phyloP scores from a whole-genome alignment of 2,113 vertebrate genomes.

The Recurvirostra avosetta region DNA sequence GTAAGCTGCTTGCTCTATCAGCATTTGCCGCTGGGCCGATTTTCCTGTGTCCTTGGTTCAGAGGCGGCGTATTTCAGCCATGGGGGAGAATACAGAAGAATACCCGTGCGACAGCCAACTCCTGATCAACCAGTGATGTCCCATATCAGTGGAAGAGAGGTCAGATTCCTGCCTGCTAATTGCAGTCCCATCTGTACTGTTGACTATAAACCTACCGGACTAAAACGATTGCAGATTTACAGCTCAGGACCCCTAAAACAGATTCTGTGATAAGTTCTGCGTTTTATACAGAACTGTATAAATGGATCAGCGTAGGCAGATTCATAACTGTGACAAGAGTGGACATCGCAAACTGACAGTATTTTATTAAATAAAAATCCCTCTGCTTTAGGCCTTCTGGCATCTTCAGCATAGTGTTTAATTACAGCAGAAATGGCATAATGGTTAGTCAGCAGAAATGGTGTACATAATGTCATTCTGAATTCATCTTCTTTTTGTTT shows the following conservation, averaged over 20 bases:
- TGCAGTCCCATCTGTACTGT: background rate
- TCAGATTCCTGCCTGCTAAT: slow-evolving; percentile 50
- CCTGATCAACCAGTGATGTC: slow-evolving; percentile 80
- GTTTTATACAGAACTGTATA: background rate
- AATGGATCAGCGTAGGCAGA: background rate
- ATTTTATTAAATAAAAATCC: background rate
- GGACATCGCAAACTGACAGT: background rate
- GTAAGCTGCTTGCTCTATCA: slow-evolving; percentile 89
- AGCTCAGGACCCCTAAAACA: background rate
- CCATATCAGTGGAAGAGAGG: slow-evolving; percentile 84
- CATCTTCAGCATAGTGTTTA: background rate
- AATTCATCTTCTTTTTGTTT: background rate
- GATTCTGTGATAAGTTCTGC: background rate
- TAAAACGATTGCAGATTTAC: background rate
- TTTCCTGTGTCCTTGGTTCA: slow-evolving; percentile 79
- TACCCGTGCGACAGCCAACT: slow-evolving; percentile 69
- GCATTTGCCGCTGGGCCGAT: slow-evolving; percentile 83
- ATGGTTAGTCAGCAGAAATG: background rate
- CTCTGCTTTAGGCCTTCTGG: background rate
- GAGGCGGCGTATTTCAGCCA: slow-evolving; percentile 70
- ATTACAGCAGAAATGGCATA: background rate
- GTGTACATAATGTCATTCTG: background rate
- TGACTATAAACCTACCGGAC: background rate
- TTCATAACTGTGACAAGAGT: background rate
- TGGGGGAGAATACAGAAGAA: slow-evolving; percentile 63